phyloP scores from a whole-genome alignment of 2,888 invertebrate genomes.

The Parnassius orleans region DNA sequence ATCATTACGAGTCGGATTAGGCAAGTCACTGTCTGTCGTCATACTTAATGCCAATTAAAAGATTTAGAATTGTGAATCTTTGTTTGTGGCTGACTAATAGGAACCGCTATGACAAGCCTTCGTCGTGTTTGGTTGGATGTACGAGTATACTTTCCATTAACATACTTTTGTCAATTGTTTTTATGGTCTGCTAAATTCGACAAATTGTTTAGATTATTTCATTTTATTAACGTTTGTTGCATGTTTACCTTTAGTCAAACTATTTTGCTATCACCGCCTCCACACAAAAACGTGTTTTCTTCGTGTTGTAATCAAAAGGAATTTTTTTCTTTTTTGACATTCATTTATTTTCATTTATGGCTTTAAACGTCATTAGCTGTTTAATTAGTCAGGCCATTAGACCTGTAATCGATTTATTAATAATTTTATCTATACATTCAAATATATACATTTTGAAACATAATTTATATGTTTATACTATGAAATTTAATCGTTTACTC shows the following conservation, averaged over 20 bases:
- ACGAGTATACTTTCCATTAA: constrained; percentile 38
- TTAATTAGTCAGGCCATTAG: no score
- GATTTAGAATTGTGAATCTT: constrained; percentile 76
- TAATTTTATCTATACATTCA: no score
- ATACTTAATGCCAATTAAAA: constrained; percentile 81
- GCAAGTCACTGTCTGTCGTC: constrained; percentile 79
- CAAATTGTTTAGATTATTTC: constrained; percentile 31
- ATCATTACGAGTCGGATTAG: constrained; percentile 63
- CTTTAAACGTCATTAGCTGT: no score
- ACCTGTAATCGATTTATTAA: no score
- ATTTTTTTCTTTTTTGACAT: no score
- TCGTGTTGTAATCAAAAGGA: not conserved
- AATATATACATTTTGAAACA: no score
- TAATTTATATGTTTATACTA: no score
- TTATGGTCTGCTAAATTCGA: constrained; percentile 27
- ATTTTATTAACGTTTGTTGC: constrained; percentile 28
- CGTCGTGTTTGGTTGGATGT: constrained; percentile 34
- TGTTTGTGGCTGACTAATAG: constrained; percentile 74
- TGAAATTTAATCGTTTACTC: no score
- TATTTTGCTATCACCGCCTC: no score
- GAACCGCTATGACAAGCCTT: constrained; percentile 51
- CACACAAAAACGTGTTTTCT: no score
- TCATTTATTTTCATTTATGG: no score
- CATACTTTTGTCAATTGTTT: constrained; percentile 36
- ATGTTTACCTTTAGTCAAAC: not conserved